Base-by-base conservation (phyloP, 2,888 invertebrate species). In the Melieria omissa region DNA sequence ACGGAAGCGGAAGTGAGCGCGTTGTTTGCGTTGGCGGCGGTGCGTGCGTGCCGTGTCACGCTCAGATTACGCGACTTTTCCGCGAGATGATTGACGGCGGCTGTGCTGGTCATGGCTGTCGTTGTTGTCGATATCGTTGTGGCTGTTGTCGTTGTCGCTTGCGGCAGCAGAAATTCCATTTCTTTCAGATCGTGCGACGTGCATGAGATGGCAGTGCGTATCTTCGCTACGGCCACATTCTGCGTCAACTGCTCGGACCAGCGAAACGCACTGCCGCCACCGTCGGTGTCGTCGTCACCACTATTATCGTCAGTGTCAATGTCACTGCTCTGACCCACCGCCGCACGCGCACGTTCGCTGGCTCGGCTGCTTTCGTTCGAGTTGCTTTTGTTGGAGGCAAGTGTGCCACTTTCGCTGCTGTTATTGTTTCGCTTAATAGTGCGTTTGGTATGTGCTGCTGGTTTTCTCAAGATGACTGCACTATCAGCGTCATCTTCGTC, bases 151-250 rank as follows among this genome's bases (percentile, higher is more conserved):
- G 74, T 58, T 46, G 71, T 42, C 7, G 54, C 57, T 29, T 82
- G 80, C 55, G 84, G 86, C 77, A 86, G 75, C 67, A 87, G 80
- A 80, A 83, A 87, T 79, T 87, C 87, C 86, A 87, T 86, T 75
- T 86, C 86, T 72, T 78, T 82, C 64, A 80, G 75, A 78, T 85
- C 81, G 73, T 80, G 78, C 9, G 78, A 60, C 68, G 79, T 78
- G 71, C 83, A 83, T 69, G 84, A 82, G 74, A 82, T 82, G 60
- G 82, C 83, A 10, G 83, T 80, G 49, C 83, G 80, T 72, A 83
- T 76, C 70, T 82, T 83, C 65, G 83, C 82, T 78, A 84, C 80
- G 46, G 83, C 76, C 12, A 75, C 75, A 81, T 83, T 82, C 63
- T 82, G 82, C 0, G 78, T 77, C 73, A 82, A 70, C 74, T 84